A percentile compares a stretch with the other conserved stretches of the same genome.
These are phyloP conservation scores for Echinometra lucunter DNA, from an alignment of 53 echinoderm and acorn worm genomes.

Conservation along the genomic window DNA sequence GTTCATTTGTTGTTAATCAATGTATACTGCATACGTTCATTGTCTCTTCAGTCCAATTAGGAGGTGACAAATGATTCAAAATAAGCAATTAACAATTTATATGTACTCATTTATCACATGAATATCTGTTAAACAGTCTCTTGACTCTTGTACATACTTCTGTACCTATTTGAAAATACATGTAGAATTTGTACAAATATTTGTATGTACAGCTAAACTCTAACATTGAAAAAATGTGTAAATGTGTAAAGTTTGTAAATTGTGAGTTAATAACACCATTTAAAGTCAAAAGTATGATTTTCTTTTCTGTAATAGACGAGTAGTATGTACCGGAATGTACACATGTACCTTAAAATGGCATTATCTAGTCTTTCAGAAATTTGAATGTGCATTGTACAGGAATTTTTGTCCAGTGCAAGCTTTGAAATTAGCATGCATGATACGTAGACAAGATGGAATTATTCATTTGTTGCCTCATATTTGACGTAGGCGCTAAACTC, in stretches of 20 bases:
- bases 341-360: neutral
- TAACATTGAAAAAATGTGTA: neutral
- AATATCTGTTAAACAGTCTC: neutral
- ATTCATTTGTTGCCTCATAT: neutral
- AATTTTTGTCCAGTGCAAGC: neutral
- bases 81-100: neutral
- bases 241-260: neutral
- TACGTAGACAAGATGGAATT: neutral
- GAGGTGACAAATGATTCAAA: neutral
- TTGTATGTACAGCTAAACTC: neutral
- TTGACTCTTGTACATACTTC: neutral
- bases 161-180: neutral
- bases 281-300: neutral
- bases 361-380: conserved; percentile 41
- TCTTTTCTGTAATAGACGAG: neutral
- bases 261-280: neutral
- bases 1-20: neutral
- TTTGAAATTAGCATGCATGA: neutral
- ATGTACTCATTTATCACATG: neutral
- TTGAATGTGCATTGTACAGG: conserved; percentile 17
- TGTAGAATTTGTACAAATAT: neutral
- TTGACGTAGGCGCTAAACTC: neutral
- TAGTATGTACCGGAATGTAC: neutral
- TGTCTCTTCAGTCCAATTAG: neutral
- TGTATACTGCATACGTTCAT: neutral